phyloP scores from a whole-genome alignment of 2,888 invertebrate species.

The Masnerella sp. region DNA sequence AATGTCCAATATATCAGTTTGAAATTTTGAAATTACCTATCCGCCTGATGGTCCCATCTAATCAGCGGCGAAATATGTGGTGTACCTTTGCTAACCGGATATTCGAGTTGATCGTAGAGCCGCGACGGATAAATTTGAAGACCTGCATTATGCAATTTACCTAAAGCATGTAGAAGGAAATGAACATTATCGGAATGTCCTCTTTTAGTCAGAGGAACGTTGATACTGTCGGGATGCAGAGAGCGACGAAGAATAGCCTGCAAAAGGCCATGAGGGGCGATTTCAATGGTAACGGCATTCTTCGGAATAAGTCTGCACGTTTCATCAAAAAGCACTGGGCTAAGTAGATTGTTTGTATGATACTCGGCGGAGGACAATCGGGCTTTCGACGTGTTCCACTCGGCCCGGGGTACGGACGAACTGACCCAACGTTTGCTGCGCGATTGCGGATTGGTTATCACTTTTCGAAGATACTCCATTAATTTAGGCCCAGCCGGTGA shows the following conservation, averaged over 20 bases:
- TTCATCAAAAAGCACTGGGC: slow-evolving; percentile 86
- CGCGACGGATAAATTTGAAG: slow-evolving; percentile 78
- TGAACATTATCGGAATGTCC: slow-evolving; percentile 68
- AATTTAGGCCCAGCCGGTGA: slow-evolving; percentile 82
- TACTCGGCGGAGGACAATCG: slow-evolving; percentile 90
- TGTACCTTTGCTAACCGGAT: slow-evolving; percentile 80
- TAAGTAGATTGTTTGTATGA: slow-evolving; percentile 90
- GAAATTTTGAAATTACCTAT: slow-evolving; percentile 48
- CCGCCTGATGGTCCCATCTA: slow-evolving; percentile 61
- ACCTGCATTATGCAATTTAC: slow-evolving; percentile 80
- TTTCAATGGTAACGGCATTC: slow-evolving; percentile 91
- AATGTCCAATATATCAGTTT: not conserved
- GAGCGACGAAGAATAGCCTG: slow-evolving; percentile 92
- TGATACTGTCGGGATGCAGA: slow-evolving; percentile 82
- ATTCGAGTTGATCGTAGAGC: slow-evolving; percentile 78
- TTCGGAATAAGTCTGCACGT: slow-evolving; percentile 87
- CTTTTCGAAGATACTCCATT: slow-evolving; percentile 81
- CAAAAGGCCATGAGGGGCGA: slow-evolving; percentile 93
- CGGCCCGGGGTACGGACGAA: slow-evolving; percentile 85
- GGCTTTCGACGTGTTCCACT: slow-evolving; percentile 85
- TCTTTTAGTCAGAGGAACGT: slow-evolving; percentile 87
- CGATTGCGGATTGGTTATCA: slow-evolving; percentile 83
- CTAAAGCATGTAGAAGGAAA: slow-evolving; percentile 77
- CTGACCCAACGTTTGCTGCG: slow-evolving; percentile 90
- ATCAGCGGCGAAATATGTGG: slow-evolving; percentile 79